Evolutionary conservation across 53 echinoderm and acorn worm species (phyloP).

Genomic region (Mesocentrotus franciscanus): DNA sequence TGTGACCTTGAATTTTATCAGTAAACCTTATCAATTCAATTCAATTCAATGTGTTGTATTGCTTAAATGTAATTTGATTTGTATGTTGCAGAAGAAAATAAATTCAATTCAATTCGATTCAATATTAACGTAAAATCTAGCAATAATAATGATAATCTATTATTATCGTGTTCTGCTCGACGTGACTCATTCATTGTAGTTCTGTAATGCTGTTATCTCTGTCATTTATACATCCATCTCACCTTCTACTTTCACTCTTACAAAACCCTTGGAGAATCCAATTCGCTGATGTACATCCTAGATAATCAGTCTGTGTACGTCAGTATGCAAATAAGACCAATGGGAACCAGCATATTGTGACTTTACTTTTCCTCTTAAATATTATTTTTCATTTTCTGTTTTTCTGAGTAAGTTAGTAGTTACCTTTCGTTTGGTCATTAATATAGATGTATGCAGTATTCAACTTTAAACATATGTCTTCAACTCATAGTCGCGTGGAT

Average conservation of each 20-base stretch:
- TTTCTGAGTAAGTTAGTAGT: background rate
- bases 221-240: slow-evolving; percentile 30
- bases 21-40: too few relatives aligned
- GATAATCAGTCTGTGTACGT: background rate
- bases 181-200: slow-evolving; percentile 32
- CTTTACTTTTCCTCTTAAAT: background rate
- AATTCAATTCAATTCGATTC: background rate
- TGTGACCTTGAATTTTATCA: too few relatives aligned
- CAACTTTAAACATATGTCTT: background rate
- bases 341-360: background rate
- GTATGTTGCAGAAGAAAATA: too few relatives aligned
- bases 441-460: too few relatives aligned
- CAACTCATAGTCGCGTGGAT: too few relatives aligned
- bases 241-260: slow-evolving; percentile 56
- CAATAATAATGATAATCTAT: background rate
- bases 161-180: background rate
- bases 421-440: background rate
- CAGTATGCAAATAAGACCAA: background rate
- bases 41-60: too few relatives aligned
- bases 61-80: too few relatives aligned
- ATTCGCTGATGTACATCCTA: slow-evolving; percentile 7
- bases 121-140: background rate
- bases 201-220: slow-evolving; percentile 44
- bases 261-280: background rate
- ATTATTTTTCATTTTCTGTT: background rate